Percentiles rank a stretch among this genome's conserved stretches.
Conservation (phyloP, 30 jellyfish, hydroid and myxozoan species). For the Sanderia malayensis region DNA sequence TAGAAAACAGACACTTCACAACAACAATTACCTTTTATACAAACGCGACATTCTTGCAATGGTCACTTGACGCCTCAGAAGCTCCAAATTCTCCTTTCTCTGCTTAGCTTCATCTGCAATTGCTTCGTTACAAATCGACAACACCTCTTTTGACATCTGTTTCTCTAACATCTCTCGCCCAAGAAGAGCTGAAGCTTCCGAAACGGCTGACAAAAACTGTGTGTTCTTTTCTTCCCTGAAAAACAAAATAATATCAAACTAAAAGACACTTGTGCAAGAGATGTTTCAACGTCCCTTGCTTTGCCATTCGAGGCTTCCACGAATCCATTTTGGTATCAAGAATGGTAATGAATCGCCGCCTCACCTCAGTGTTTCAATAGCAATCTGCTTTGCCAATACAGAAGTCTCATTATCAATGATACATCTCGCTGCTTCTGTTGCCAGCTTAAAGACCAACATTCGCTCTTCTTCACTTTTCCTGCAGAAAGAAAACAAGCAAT, state of each 20-base stretch:
- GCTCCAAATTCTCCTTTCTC: constrained; percentile 34
- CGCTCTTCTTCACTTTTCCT: constrained; percentile 17
- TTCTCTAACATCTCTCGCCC: constrained; percentile 31
- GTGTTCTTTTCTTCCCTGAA: constrained; percentile 33
- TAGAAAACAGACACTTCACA: not conserved
- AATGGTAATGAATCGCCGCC: not conserved
- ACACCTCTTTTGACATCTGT: constrained; percentile 11
- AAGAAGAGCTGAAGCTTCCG: not conserved
- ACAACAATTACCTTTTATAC: constrained; percentile 24
- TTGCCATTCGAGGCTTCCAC: constrained; percentile 7
- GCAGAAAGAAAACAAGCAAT: not conserved
- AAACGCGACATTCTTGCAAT: constrained; percentile 6
- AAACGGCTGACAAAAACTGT: not conserved
- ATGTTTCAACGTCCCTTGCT: not conserved
- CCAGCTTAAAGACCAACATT: constrained; percentile 28
- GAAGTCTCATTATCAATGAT: not conserved
- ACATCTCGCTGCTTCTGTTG: constrained; percentile 34
- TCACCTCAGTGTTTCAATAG: constrained; percentile 19
- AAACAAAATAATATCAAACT: not conserved
- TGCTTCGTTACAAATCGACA: constrained; percentile 9
- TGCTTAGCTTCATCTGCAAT: constrained; percentile 4
- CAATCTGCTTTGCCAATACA: not conserved
- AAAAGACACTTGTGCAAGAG: not conserved
- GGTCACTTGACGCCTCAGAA: constrained; percentile 3
- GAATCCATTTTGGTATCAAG: not conserved